Conservation (phyloP, 2,797 vertebrate genomes). For the Mareca strepera region DNA sequence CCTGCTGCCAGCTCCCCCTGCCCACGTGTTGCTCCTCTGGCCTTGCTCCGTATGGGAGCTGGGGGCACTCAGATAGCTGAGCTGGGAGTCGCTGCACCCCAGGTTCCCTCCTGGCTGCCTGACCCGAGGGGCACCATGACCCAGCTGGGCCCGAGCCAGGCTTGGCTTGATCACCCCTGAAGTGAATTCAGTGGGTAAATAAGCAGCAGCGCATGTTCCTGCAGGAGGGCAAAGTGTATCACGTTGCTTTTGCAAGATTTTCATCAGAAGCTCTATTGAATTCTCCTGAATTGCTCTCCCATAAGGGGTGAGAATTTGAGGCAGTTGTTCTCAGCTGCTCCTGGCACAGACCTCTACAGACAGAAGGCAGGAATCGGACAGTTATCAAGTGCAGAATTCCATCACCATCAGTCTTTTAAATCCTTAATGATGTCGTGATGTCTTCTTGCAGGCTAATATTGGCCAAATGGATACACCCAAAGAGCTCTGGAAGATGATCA, state of each 20-base stretch:
- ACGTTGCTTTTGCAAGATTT: neutral
- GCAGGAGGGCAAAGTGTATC: neutral
- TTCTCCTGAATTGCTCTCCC: neutral
- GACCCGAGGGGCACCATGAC: neutral
- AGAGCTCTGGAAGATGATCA: slow-evolving; percentile 98
- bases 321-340: neutral
- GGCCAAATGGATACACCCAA: slow-evolving; percentile 95
- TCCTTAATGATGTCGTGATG: accelerated
- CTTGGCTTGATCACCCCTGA: neutral
- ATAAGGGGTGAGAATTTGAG: neutral
- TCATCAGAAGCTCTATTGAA: accelerated
- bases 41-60: neutral
- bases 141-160: neutral
- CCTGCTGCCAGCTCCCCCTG: neutral
- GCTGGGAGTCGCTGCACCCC: neutral
- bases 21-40: neutral
- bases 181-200: neutral
- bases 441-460: slow-evolving; percentile 89
- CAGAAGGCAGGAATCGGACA: neutral
- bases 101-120: neutral
- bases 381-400: neutral
- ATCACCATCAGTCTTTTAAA: neutral
- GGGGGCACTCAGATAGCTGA: neutral
- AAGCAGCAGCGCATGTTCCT: neutral
- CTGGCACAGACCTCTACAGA: neutral